Evolutionary conservation across 2,797 vertebrate species (phyloP), one percentile per base, ranked within the genome.

Genomic region (Rachycentron canadum): DNA sequence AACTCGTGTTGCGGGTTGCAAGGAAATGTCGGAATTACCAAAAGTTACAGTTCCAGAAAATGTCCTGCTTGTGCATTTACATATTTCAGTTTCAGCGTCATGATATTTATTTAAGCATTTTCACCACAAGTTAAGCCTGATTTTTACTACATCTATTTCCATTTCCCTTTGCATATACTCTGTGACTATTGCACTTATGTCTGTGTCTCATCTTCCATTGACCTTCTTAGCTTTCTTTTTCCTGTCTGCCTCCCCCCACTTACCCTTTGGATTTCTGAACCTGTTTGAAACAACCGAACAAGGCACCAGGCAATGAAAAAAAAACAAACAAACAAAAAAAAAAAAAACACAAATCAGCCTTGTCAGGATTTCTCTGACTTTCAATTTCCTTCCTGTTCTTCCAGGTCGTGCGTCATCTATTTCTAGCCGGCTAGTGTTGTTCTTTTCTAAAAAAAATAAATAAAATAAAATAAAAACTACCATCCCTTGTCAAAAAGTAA

Each of bases 261-360:
- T 72, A 64, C 59, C 62, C 49, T 12, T 65, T 49, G 47, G 28
- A 66, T 83, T 86, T 80, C 36, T 57, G 43, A 78, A 76, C 40
- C 40, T 36, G 81, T 78, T 76, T 74, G 56, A 82, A 69, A 84
- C 84, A 86, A 78, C 41, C 69, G 69, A 83, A 73, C 72, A 70
- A 81, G 32, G 73, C 78, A 72, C 56, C 59, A 40, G 74, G 85
- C 76, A 69, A 77, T 26, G 65, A 65, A 76, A 85, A 64, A 59
- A 85, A 47, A 5, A 45, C 7, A 41, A 3, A 41, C 14, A 41
- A 17, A 41, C 7, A 41, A 41, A 41, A 41, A 41, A 4, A 41
- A 41, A 41, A 41, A 2, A 49, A 49, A 50, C 4, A 83, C 79
- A 85, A 85, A 71, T 64, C 66, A 77, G 56, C 36, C 81, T 73